Percentiles rank a stretch among this genome's conserved stretches.
These are phyloP conservation scores for Harpalus rubripes DNA, from an alignment of 2,888 invertebrate genomes.

Conservation along the genomic window DNA sequence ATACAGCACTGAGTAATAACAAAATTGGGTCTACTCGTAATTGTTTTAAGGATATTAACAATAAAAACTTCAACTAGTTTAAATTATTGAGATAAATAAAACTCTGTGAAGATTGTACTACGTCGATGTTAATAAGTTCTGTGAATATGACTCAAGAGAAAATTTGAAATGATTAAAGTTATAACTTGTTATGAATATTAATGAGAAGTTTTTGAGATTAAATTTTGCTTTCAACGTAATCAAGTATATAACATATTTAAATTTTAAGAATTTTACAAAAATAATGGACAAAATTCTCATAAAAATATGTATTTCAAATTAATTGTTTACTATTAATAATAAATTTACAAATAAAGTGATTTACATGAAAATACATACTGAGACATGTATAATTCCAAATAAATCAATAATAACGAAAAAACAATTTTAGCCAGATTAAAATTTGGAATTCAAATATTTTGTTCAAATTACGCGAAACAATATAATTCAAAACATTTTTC, in stretches of 20 bases:
- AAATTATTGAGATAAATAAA: neutral
- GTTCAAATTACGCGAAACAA: neutral
- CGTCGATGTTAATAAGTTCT: neutral
- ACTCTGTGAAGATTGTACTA: neutral
- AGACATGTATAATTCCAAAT: neutral
- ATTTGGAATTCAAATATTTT: neutral
- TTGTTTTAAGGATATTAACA: no score
- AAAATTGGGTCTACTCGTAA: no score
- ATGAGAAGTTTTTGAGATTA: neutral
- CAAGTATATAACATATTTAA: neutral
- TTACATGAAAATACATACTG: neutral
- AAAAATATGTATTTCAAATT: neutral
- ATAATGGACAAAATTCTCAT: neutral
- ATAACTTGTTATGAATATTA: neutral
- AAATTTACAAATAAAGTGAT: neutral
- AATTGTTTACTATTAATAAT: neutral
- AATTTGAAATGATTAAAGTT: neutral
- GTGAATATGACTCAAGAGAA: neutral
- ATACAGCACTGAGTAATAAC: no score
- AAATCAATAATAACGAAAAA: neutral
- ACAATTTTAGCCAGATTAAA: neutral
- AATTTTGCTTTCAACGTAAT: neutral
- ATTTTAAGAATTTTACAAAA: neutral
- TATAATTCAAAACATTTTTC: neutral
- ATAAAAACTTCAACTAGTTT: neutral